Evolutionary conservation across 2,888 invertebrate genomes (phyloP), one percentile per base, ranked within the genome.

Genomic region (Lasioglossum malachurum): DNA sequence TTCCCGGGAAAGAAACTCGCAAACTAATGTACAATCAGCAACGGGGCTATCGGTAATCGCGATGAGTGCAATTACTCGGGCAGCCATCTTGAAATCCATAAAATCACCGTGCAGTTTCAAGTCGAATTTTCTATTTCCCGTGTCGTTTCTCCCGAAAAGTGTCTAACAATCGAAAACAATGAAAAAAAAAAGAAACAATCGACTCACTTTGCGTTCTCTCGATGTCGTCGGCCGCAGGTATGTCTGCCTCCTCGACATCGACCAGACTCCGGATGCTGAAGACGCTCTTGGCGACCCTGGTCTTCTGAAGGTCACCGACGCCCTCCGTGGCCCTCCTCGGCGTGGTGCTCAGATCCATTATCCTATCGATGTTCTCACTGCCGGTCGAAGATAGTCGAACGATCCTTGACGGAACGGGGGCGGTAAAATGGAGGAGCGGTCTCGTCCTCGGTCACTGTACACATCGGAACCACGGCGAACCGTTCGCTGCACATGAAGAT

Each of bases 241-340:
- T 80, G 69, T 93, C 93, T 60, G 94, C 94, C 67, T 96, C 96
- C 75, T 96, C 96, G 73, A 96, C 95, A 94, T 96, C 96, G 67
- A 96, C 96, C 73, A 96, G 94, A 90, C 96, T 96, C 78, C 96
- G 94, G 80, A 96, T 96, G 82, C 96, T 96, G 93, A 96, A 96
- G 77, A 96, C 96, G 82, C 96, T 96, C 91, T 96, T 96, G 41
- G 96, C 96, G 16, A 96, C 96, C 57, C 96, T 94, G 74, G 96
- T 95, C 91, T 96, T 96, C 93, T 96, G 91, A 81, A 94, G 90
- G 87, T 95, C 92, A 92, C 95, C 90, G 87, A 94, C 88, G 95
- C 95, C 93, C 81, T 95, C 94, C 88, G 93, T 86, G 88, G 94
- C 91, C 82, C 94, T 94, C 84, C 96, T 94, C 53, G 95, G 95